Evolutionary conservation across 2,888 invertebrate species (phyloP).

Genomic region (Thymelicus lineola): DNA sequence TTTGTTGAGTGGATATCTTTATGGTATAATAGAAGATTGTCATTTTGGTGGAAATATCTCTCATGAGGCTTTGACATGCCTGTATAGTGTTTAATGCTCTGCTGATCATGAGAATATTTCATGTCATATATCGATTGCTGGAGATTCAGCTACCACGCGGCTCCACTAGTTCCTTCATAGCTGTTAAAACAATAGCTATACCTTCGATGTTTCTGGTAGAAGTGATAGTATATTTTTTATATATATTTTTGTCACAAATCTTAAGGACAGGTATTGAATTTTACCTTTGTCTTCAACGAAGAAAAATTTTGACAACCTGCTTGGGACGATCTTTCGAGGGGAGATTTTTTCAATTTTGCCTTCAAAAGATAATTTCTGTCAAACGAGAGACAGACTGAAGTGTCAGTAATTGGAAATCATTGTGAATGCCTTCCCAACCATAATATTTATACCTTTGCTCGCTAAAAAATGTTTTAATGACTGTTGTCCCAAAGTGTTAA

Average conservation of each 20-base stretch:
- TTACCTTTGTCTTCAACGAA: neutral
- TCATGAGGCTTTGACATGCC: neutral
- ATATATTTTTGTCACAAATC: neutral
- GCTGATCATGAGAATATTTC: too few species aligned
- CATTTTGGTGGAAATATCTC: neutral
- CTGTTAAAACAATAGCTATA: neutral
- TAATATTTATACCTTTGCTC: neutral
- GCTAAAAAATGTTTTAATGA: neutral
- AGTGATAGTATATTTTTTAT: neutral
- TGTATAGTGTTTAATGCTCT: too few species aligned
- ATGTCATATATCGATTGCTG: too few species aligned
- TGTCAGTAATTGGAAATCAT: slow-evolving; percentile 36
- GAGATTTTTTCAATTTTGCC: slow-evolving; percentile 29
- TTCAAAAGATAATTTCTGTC: slow-evolving; percentile 35
- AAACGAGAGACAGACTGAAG: slow-evolving; percentile 31
- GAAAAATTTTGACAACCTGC: slow-evolving; percentile 15
- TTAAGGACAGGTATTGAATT: neutral
- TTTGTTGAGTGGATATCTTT: neutral
- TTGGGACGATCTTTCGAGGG: neutral
- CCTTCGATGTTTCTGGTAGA: neutral
- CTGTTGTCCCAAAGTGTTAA: neutral
- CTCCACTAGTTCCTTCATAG: neutral
- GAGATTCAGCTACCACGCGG: too few species aligned
- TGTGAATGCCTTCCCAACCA: slow-evolving; percentile 16
- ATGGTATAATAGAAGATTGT: neutral